Percentiles rank a stretch among this genome's conserved stretches.
Evolutionary conservation across 1,140 invertebrate species (phyloP).

Genomic region (Lasaia peninsularis): DNA sequence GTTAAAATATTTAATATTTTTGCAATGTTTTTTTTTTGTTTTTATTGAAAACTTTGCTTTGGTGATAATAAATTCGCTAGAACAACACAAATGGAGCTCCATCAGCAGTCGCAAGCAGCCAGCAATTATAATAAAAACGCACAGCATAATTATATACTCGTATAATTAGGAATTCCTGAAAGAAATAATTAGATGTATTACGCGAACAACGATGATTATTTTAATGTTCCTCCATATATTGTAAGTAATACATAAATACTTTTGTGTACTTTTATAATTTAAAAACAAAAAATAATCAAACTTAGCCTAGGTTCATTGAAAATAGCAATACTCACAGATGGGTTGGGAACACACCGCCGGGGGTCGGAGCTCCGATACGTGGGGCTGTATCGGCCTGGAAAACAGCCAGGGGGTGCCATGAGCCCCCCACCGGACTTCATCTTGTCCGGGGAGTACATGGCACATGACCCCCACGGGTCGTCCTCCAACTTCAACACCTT

Average conservation of each 20-base stretch:
- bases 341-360: slow-evolving; percentile 71
- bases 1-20: no score
- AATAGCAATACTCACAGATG: slow-evolving; percentile 60
- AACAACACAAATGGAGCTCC: slow-evolving; percentile 31
- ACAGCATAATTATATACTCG: slow-evolving; percentile 17
- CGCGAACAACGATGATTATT: neutral
- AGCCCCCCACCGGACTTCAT: slow-evolving; percentile 75
- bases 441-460: slow-evolving; percentile 76
- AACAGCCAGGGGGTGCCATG: slow-evolving; percentile 73
- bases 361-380: slow-evolving; percentile 71
- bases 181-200: slow-evolving; percentile 11
- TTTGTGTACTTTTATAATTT: neutral
- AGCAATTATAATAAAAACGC: slow-evolving; percentile 40
- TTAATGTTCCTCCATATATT: no score
- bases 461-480: slow-evolving; percentile 77
- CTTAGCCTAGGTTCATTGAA: neutral
- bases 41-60: slow-evolving; percentile 20
- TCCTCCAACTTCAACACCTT: slow-evolving; percentile 77
- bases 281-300: neutral
- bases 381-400: slow-evolving; percentile 73
- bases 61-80: slow-evolving; percentile 24
- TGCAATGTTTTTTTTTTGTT: neutral
- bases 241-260: no score
- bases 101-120: slow-evolving; percentile 41
- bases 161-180: slow-evolving; percentile 15